These are phyloP conservation scores for Sarcophaga subvicina DNA, from an alignment of 2,888 invertebrate species.

Conservation along the genomic window DNA sequence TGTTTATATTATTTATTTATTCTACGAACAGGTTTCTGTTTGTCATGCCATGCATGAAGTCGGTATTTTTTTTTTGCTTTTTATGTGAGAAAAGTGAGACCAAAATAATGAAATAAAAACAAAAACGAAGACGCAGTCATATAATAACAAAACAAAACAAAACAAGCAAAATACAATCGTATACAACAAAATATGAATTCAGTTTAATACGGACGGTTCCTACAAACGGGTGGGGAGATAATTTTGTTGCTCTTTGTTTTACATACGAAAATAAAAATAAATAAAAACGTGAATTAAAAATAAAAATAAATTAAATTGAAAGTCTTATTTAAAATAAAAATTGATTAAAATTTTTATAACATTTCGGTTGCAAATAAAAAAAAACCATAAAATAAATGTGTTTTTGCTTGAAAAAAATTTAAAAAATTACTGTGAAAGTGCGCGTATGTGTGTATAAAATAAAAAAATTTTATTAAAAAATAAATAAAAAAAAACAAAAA, in stretches of 20 bases:
- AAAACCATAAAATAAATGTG: too few relatives aligned
- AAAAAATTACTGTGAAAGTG: too few relatives aligned
- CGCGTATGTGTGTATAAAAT: too few relatives aligned
- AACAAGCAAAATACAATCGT: conserved; percentile 27
- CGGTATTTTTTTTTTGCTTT: neutral
- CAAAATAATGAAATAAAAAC: conserved; percentile 20
- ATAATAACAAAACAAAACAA: neutral
- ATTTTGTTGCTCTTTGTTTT: neutral
- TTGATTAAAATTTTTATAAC: neutral
- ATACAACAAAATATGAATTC: conserved; percentile 42
- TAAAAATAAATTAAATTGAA: neutral
- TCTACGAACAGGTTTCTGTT: conserved; percentile 49
- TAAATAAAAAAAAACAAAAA: too few relatives aligned
- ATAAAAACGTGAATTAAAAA: neutral
- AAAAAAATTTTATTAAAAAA: too few relatives aligned
- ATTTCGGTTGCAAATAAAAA: neutral
- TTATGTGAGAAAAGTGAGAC: conserved; percentile 35
- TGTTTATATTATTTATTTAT: conserved; percentile 13
- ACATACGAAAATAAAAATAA: neutral
- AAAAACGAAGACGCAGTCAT: neutral
- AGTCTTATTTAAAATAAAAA: neutral
- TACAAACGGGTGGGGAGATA: neutral
- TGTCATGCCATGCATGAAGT: conserved; percentile 33
- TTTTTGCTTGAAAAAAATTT: too few relatives aligned
- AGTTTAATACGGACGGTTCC: conserved; percentile 29